Evolutionary conservation across 1,140 invertebrate genomes (phyloP).

Genomic region (Sycophila sp.): DNA sequence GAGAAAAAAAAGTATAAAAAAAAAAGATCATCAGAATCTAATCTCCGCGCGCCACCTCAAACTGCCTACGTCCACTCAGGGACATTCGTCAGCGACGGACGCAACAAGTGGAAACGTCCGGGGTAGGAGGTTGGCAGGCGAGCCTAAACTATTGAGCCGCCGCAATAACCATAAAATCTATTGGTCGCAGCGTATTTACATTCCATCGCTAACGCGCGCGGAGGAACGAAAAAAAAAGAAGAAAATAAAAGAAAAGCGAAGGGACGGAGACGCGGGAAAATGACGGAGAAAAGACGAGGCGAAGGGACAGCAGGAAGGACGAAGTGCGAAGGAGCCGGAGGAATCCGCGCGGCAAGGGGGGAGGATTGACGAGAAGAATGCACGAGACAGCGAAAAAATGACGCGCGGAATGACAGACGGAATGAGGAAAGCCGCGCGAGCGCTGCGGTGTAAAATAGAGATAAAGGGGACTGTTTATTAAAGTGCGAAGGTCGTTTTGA

Average conservation of each 20-base stretch:
- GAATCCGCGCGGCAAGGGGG: constrained; percentile 9
- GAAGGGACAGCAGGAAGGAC: background rate
- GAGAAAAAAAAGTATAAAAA: too few relatives aligned
- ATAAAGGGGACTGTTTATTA: constrained; percentile 33
- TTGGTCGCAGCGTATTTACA: constrained; percentile 52
- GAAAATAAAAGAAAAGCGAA: background rate
- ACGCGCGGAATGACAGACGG: constrained; percentile 17
- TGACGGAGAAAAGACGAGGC: background rate
- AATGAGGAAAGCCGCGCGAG: constrained; percentile 21
- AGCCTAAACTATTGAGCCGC: background rate
- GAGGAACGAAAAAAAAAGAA: background rate
- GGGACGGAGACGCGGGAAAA: background rate
- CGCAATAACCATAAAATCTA: constrained; percentile 52
- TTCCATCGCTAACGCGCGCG: constrained; percentile 45
- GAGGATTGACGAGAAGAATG: constrained; percentile 17
- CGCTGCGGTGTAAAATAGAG: constrained; percentile 14
- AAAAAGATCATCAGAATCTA: too few relatives aligned
- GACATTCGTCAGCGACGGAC: background rate
- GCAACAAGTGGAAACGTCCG: background rate
- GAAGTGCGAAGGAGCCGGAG: background rate
- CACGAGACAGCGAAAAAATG: background rate
- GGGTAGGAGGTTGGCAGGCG: background rate
- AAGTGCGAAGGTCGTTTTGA: constrained; percentile 1
- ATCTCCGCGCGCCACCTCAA: too few relatives aligned
- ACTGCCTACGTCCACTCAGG: too few relatives aligned